Evolutionary conservation across 1,140 invertebrate species (phyloP), one percentile per base, ranked within the genome.

Genomic region (Condylostylus longicornis): DNA sequence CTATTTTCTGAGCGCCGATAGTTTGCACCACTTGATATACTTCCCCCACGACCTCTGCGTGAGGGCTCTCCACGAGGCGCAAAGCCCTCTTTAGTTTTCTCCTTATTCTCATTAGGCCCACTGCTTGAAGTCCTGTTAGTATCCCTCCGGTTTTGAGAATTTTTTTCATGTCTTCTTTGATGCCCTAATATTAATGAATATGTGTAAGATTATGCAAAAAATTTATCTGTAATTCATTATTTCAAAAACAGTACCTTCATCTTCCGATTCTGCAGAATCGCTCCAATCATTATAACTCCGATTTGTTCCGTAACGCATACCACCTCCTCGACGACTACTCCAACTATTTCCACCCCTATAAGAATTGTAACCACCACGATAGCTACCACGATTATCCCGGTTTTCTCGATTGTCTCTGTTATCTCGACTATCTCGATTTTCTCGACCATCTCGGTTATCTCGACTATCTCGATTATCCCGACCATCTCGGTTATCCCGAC

Each of bases 61-160:
- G 82, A 86, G 0, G 82, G 83, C 54, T 87, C 82, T 3, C 83
- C 83, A 12, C 81, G 70, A 0, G 82, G 83, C 9, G 79, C 75
- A 62, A 85, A 84, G 34, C 60, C 45, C 7, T 49, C 46, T 43
- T 48, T 61, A 40, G 43, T 17, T 38, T 39, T 2, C 45, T 40
- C 4, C 43, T 46, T 29, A 47, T 51, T 38, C 48, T 49, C 33
- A 25, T 57, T 54, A 21, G 55, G 43, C 1, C 44, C 45, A 37
- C 38, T 34, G 10, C 35, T 14, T 4, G 17, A 28, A 23, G 40
- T 27, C 29, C 47, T 41, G 20, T 37, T 47, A 17, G 50, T 47
- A 29, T 40, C 40, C 18, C 41, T 43, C 52, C 54, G 53, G 18
- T 52, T 55, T 10, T 58, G 43, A 18, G 34, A n/a, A n/a, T n/a